These are phyloP conservation scores for Halictus quadricinctus DNA, from an alignment of 2,888 invertebrate genomes.

Conservation along the genomic window DNA sequence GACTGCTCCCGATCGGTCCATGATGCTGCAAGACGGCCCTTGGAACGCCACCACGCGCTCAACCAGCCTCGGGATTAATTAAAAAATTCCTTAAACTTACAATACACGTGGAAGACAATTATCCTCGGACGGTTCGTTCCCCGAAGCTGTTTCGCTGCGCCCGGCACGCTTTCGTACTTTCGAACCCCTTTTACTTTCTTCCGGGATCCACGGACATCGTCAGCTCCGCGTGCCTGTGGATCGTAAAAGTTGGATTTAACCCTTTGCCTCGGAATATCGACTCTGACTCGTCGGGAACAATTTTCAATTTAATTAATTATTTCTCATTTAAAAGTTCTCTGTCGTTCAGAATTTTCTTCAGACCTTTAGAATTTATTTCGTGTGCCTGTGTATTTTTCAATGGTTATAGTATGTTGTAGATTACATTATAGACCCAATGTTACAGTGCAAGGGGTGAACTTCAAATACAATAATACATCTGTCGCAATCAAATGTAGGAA, in stretches of 20 bases:
- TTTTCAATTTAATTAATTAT: too few relatives aligned
- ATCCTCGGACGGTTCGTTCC: constrained; percentile 29
- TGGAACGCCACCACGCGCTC: constrained; percentile 44
- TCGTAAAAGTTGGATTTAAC: neutral
- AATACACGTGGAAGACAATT: constrained; percentile 44
- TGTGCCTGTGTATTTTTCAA: too few relatives aligned
- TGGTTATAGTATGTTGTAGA: too few relatives aligned
- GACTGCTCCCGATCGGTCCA: constrained; percentile 45
- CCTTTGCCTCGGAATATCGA: neutral
- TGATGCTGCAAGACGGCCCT: constrained; percentile 61
- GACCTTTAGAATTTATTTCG: too few relatives aligned
- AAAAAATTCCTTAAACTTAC: constrained; percentile 57
- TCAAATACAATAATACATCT: too few relatives aligned
- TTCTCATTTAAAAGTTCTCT: too few relatives aligned
- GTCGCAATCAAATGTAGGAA: too few relatives aligned
- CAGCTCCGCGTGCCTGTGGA: neutral
- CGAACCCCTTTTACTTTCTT: constrained; percentile 17
- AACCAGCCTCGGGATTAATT: constrained; percentile 53
- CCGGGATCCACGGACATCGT: neutral
- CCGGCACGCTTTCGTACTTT: constrained; percentile 21
- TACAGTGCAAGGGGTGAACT: too few relatives aligned
- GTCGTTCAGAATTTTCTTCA: too few relatives aligned
- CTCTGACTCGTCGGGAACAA: neutral
- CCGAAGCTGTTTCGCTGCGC: neutral
- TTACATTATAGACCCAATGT: too few relatives aligned